Conservation (phyloP, 2,888 invertebrate genomes). For the Prosapia bicincta region DNA sequence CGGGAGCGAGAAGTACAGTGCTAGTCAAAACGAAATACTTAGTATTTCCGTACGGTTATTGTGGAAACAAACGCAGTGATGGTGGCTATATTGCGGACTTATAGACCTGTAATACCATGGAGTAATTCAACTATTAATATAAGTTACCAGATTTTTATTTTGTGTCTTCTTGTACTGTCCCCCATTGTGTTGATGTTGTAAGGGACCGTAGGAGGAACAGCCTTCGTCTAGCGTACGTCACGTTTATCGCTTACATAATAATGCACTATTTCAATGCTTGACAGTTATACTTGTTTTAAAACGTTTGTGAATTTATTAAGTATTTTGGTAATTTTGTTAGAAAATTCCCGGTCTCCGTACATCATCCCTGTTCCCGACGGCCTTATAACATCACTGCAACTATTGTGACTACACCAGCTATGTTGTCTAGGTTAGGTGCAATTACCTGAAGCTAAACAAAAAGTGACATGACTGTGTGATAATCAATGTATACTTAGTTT, state of each 20-base stretch:
- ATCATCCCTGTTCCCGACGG: too few relatives aligned
- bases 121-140: not conserved
- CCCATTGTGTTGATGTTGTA: not conserved
- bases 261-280: too few relatives aligned
- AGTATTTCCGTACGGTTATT: not conserved
- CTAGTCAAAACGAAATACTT: constrained; percentile 24
- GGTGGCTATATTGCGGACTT: not conserved
- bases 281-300: too few relatives aligned
- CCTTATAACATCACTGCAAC: not conserved
- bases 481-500: too few relatives aligned
- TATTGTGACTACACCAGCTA: not conserved
- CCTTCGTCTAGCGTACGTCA: not conserved
- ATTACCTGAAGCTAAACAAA: not conserved
- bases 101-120: not conserved
- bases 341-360: not conserved
- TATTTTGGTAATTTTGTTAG: too few relatives aligned
- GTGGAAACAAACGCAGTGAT: not conserved
- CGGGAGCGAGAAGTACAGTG: constrained; percentile 19
- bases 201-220: not conserved
- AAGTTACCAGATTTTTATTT: not conserved
- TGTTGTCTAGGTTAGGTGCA: not conserved
- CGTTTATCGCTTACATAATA: too few relatives aligned
- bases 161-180: not conserved
- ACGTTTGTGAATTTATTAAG: too few relatives aligned
- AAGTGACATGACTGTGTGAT: too few relatives aligned